Evolutionary conservation across 2,113 vertebrate species (phyloP), one percentile per base, ranked within the genome.

Genomic region (Lontra canadensis): DNA sequence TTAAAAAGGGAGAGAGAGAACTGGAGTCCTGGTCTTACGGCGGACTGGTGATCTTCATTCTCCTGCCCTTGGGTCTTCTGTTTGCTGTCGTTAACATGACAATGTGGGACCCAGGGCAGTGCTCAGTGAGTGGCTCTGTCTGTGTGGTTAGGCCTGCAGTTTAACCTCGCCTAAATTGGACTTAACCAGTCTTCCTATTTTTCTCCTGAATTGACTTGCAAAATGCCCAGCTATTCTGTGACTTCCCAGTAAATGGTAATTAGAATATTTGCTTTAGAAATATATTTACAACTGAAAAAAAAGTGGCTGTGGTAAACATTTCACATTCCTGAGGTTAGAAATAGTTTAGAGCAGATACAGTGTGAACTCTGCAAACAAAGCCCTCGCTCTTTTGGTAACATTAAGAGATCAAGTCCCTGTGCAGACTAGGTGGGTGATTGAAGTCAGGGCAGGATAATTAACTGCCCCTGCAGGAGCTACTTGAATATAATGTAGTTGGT

Each of bases 251-350:
- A 97, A 98, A 98, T 57, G 91, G 90, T 87, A 96, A 90, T 98
- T 98, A 97, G 42, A 88, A 95, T 97, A 93, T 63, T 94, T 97
- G 96, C 89, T 97, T 92, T 78, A 95, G 95, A 98, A 97, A 94
- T 95, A 84, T 69, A 98, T 99, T 99, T 99, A 97, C 98, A 99
- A 97, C 83, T 98, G 96, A 98, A 98, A 98, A 95, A 67, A 94
- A 31, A 63, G 92, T 47, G 55, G 69, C 29, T 96, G 31, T 95
- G 83, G 96, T 98, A 96, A 98, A 97, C 74, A 94, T 89, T 44
- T 94, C 88, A 76, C 86, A 97, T 98, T 98, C 98, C 96, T 95
- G 90, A 97, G 98, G 96, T 96, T 78, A 82, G 93, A 93, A 57
- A 86, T 65, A 93, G 67, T 83, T 86, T 76, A 89, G 47, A 93